A percentile compares a stretch with the other conserved stretches of the same genome.
Conservation (phyloP, 2,113 vertebrate genomes). For the Hyla sarda region DNA sequence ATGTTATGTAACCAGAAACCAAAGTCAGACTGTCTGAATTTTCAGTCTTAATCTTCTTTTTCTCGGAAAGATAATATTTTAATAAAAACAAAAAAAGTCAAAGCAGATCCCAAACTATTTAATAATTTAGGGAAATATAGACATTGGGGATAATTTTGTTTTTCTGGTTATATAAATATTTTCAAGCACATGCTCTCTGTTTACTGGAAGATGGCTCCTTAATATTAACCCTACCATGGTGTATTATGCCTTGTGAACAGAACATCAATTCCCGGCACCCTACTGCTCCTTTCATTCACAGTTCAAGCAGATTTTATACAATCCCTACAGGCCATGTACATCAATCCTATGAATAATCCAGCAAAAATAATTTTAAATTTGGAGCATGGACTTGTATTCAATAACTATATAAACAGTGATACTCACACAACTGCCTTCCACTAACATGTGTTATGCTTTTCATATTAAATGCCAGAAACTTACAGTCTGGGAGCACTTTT, state of each 20-base stretch:
- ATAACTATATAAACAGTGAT: not conserved
- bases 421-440: no score
- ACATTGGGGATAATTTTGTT: not conserved
- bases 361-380: constrained; percentile 12
- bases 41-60: not conserved
- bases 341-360: constrained; percentile 25
- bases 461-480: not conserved
- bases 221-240: not conserved
- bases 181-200: not conserved
- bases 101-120: not conserved
- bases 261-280: constrained; percentile 8
- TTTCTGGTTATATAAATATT: not conserved
- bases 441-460: not conserved
- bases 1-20: not conserved
- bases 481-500: not conserved
- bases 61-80: not conserved
- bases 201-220: not conserved
- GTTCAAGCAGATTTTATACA: constrained; percentile 16
- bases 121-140: not conserved
- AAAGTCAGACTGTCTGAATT: not conserved
- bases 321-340: constrained; percentile 10
- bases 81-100: not conserved
- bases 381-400: not conserved
- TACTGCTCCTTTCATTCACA: constrained; percentile 8
- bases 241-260: constrained; percentile 5